Conservation (phyloP, 2,888 invertebrate species). For the Ectobius pallidus region DNA sequence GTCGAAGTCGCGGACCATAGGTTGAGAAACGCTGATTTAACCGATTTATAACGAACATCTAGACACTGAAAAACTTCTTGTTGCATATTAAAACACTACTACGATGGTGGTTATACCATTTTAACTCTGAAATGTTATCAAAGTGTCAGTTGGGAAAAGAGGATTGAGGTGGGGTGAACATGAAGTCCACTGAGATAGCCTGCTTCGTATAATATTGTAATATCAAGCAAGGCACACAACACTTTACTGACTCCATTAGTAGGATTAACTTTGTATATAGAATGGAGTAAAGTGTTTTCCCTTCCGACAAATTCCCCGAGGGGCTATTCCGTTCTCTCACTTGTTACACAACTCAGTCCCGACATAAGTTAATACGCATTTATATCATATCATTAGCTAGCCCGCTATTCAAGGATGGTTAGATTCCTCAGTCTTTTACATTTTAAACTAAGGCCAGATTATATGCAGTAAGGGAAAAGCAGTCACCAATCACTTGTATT, state of each 20-base stretch:
- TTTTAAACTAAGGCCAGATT: too few species aligned
- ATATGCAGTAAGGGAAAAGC: too few species aligned
- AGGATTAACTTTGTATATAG: slow-evolving; percentile 20
- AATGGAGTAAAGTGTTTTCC: slow-evolving; percentile 12
- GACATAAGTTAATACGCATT: too few species aligned
- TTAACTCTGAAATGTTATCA: not conserved
- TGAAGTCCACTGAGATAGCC: not conserved
- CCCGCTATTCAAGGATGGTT: too few species aligned
- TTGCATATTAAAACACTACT: too few species aligned
- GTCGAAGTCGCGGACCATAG: too few species aligned
- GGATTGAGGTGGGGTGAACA: not conserved
- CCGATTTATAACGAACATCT: too few species aligned
- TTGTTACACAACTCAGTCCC: slow-evolving; percentile 13
- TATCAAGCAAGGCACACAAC: slow-evolving; percentile 28
- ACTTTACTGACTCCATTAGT: slow-evolving; percentile 28
- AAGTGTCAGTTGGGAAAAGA: not conserved
- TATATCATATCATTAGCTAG: too few species aligned
- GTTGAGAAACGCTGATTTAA: too few species aligned
- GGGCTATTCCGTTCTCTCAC: not conserved
- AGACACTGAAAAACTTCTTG: too few species aligned
- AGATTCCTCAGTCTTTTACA: too few species aligned
- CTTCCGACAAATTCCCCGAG: not conserved
- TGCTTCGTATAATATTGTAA: slow-evolving; percentile 16
- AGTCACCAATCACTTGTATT: too few species aligned
- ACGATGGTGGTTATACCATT: not conserved